A percentile compares a stretch with the other conserved stretches of the same genome.
Evolutionary conservation across 2,113 vertebrate species (phyloP).

Genomic region (Oceanodroma tethys): DNA sequence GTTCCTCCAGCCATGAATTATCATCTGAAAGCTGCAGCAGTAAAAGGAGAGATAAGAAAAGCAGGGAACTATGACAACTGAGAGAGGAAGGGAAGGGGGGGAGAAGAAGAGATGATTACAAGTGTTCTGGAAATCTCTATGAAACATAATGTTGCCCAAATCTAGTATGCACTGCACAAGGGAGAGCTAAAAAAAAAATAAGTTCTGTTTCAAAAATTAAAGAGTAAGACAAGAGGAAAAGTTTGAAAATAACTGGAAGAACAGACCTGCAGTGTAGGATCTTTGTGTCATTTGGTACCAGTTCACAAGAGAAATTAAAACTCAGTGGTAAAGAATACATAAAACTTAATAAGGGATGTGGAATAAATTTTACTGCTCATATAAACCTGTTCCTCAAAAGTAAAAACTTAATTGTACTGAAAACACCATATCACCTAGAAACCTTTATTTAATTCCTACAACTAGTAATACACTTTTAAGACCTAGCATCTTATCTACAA

Average conservation of each 20-base stretch:
- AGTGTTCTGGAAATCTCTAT: not conserved
- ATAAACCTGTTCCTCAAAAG: not conserved
- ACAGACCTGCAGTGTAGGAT: not conserved
- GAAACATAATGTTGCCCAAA: not conserved
- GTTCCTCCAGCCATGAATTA: not conserved
- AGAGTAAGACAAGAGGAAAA: not conserved
- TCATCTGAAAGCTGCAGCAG: slow-evolving; percentile 22
- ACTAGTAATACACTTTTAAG: not conserved
- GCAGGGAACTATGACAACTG: slow-evolving; percentile 53
- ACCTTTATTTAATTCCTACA: not conserved
- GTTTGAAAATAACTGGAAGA: not conserved
- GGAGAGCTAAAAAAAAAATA: not conserved
- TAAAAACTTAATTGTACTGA: not conserved
- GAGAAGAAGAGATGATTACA: not conserved
- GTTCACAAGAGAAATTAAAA: not conserved
- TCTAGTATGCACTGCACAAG: not conserved
- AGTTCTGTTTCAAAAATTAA: not conserved
- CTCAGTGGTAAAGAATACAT: not conserved
- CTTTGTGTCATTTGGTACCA: not conserved
- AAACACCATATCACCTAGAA: not conserved
- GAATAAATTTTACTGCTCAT: not conserved
- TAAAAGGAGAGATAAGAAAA: slow-evolving; percentile 43
- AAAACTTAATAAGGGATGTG: not conserved
- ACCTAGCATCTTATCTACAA: not conserved
- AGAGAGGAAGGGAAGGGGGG: not conserved